phyloP scores from a whole-genome alignment of 1,140 invertebrate genomes.

The Maniola jurtina region DNA sequence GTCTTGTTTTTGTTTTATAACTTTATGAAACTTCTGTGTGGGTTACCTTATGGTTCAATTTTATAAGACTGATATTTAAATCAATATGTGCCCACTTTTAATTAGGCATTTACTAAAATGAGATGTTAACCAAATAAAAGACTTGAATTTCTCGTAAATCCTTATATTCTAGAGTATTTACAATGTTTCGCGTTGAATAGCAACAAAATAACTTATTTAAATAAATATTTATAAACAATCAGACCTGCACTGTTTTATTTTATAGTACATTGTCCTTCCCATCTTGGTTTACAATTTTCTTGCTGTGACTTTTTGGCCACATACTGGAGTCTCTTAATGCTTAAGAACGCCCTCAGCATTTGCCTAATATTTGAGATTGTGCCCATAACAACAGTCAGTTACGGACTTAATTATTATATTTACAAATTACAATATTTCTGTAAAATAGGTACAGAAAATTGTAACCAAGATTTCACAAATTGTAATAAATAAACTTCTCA shows the following conservation, averaged over 20 bases:
- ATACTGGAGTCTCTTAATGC: no score
- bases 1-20: no score
- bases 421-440: no score
- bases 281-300: neutral
- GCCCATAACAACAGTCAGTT: no score
- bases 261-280: neutral
- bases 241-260: slow-evolving; percentile 6
- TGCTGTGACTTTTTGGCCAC: no score
- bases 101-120: slow-evolving; percentile 16
- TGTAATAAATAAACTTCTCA: no score
- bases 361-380: no score
- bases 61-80: neutral
- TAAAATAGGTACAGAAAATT: no score
- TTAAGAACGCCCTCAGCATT: no score
- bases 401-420: no score
- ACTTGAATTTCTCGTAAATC: slow-evolving; percentile 40
- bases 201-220: slow-evolving; percentile 62
- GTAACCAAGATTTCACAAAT: no score
- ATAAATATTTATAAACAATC: slow-evolving; percentile 48
- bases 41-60: neutral
- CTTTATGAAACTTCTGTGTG: neutral
- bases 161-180: slow-evolving; percentile 66
- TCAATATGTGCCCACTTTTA: neutral
- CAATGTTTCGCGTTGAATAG: slow-evolving; percentile 48
- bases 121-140: slow-evolving; percentile 20